Conservation (phyloP, 2,113 vertebrate species). For the Antechinus stuartii region DNA sequence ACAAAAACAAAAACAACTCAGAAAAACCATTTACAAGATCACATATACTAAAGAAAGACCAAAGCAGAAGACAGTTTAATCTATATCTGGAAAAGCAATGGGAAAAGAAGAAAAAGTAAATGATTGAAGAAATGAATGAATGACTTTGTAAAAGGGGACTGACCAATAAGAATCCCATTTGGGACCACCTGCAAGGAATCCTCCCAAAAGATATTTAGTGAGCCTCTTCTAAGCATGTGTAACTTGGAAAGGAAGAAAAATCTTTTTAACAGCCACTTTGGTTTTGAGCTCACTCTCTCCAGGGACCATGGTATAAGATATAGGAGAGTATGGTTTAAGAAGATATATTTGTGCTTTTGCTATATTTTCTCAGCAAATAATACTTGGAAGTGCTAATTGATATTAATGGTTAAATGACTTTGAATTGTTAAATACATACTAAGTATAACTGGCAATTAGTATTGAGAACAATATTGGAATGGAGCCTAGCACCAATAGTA, state of each 20-base stretch:
- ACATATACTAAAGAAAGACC: not conserved
- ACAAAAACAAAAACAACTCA: no score
- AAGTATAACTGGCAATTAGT: not conserved
- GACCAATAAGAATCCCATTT: not conserved
- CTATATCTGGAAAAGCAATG: not conserved
- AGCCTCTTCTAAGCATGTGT: not conserved
- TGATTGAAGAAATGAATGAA: not conserved
- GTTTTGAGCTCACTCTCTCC: not conserved
- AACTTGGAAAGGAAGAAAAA: not conserved
- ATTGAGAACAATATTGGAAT: not conserved
- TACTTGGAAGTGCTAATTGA: not conserved
- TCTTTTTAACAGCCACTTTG: not conserved
- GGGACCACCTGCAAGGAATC: not conserved
- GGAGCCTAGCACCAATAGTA: not conserved
- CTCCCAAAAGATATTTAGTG: not conserved
- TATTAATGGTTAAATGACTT: not conserved
- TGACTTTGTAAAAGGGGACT: not conserved
- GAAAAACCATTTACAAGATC: not conserved
- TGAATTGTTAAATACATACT: not conserved
- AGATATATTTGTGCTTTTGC: not conserved
- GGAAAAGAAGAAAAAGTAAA: not conserved
- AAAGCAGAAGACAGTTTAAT: not conserved
- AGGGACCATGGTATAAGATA: not conserved
- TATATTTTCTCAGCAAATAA: not conserved
- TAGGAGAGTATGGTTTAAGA: not conserved